Evolutionary conservation across 2,113 vertebrate genomes (phyloP).

Genomic region (Lepisosteus osseus): DNA sequence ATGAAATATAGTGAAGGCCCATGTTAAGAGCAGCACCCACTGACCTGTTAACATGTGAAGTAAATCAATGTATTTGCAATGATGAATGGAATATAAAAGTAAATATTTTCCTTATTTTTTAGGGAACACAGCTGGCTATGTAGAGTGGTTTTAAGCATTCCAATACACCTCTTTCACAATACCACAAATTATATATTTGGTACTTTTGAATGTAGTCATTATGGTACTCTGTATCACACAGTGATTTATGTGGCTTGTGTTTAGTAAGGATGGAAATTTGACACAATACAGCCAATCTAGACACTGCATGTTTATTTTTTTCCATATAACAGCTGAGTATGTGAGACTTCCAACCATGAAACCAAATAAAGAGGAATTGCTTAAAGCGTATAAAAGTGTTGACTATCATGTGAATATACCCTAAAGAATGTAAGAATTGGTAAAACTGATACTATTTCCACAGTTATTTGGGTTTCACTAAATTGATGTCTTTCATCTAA

Average conservation of each 20-base stretch:
- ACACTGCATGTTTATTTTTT: too few relatives aligned
- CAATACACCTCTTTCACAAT: slow-evolving; percentile 16
- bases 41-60: too few relatives aligned
- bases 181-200: slow-evolving; percentile 33
- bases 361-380: slow-evolving; percentile 39
- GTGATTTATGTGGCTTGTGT: background rate
- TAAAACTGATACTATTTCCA: slow-evolving; percentile 55
- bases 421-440: slow-evolving; percentile 40
- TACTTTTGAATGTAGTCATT: slow-evolving; percentile 31
- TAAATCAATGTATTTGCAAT: background rate
- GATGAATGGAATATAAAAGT: background rate
- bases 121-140: slow-evolving; percentile 17
- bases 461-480: slow-evolving; percentile 38
- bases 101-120: slow-evolving; percentile 17
- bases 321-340: too few relatives aligned
- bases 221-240: slow-evolving; percentile 29
- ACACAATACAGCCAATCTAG: too few relatives aligned
- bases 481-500: slow-evolving; percentile 22
- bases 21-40: too few relatives aligned
- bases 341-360: slow-evolving; percentile 23
- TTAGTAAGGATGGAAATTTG: too few relatives aligned
- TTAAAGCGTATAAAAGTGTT: slow-evolving; percentile 14
- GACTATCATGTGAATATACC: slow-evolving; percentile 59
- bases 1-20: too few relatives aligned
- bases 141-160: slow-evolving; percentile 3